Conservation (phyloP, 2,797 vertebrate species). For the Gadopsis bispinosus region DNA sequence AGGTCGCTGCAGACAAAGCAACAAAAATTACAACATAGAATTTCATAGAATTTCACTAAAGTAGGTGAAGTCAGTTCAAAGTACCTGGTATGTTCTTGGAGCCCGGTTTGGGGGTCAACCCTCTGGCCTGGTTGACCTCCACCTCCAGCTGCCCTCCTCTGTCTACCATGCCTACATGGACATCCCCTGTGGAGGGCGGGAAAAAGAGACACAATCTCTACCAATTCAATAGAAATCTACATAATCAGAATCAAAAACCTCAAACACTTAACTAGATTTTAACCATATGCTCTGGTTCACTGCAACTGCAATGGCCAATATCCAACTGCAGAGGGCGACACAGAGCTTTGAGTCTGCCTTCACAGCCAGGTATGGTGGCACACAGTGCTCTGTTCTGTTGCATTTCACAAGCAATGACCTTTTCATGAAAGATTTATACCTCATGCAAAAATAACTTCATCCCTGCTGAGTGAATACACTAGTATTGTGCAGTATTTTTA, state of each 20-base stretch:
- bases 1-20: conserved; percentile 87
- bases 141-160: conserved; percentile 96
- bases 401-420: conserved; percentile 57
- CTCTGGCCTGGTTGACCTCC: conserved; percentile 94
- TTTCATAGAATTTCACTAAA: not conserved
- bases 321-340: conserved; percentile 79
- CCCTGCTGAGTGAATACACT: conserved; percentile 40
- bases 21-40: not conserved
- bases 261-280: not conserved
- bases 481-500: conserved; percentile 42
- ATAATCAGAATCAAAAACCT: not conserved
- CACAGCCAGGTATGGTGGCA: conserved; percentile 9
- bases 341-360: conserved; percentile 26
- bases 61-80: not conserved
- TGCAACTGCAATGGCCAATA: conserved; percentile 23
- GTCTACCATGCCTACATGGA: conserved; percentile 92
- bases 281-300: not conserved
- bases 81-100: conserved; percentile 95
- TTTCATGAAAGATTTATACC: conserved; percentile 69
- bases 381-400: conserved; percentile 10
- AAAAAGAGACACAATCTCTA: conserved; percentile 6
- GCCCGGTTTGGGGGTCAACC: conserved; percentile 92
- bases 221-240: not conserved
- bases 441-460: conserved; percentile 61
- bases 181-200: conserved; percentile 86